phyloP scores from a whole-genome alignment of 2,888 invertebrate species.

The Steinernema hermaphroditum region DNA sequence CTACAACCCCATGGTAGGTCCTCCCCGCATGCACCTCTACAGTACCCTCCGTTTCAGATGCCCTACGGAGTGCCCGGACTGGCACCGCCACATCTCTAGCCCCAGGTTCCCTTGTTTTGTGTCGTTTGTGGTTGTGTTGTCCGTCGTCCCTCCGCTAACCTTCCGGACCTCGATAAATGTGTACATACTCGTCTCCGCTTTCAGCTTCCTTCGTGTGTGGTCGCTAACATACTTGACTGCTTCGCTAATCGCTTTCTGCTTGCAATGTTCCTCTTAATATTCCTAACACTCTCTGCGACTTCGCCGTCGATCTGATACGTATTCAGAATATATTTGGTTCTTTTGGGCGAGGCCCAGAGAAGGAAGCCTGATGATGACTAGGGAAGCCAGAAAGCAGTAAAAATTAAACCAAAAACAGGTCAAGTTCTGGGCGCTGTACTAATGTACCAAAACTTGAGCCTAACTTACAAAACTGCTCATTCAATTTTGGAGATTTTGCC shows the following conservation, averaged over 20 bases:
- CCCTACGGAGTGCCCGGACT: not conserved
- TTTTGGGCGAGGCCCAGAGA: no score
- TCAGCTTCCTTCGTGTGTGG: not conserved
- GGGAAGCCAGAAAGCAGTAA: no score
- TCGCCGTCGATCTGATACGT: no score
- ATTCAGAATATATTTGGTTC: no score
- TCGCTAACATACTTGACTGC: not conserved
- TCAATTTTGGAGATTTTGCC: no score
- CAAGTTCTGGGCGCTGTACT: no score
- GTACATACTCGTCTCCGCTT: constrained; percentile 11
- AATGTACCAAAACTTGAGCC: no score
- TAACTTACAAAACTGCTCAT: no score
- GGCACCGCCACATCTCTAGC: not conserved
- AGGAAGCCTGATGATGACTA: no score
- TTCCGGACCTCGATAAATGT: constrained; percentile 21
- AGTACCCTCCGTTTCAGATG: not conserved
- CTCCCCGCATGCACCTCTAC: not conserved
- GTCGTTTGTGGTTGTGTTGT: constrained; percentile 17
- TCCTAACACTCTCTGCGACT: no score
- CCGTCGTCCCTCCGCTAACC: not conserved
- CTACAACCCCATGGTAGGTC: not conserved
- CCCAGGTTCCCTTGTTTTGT: constrained; percentile 2
- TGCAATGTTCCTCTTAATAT: no score
- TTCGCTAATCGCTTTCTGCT: not conserved
- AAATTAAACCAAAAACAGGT: no score